Evolutionary conservation across 2,113 vertebrate species (phyloP), one percentile per base, ranked within the genome.

Genomic region (Tragelaphus strepsiceros): DNA sequence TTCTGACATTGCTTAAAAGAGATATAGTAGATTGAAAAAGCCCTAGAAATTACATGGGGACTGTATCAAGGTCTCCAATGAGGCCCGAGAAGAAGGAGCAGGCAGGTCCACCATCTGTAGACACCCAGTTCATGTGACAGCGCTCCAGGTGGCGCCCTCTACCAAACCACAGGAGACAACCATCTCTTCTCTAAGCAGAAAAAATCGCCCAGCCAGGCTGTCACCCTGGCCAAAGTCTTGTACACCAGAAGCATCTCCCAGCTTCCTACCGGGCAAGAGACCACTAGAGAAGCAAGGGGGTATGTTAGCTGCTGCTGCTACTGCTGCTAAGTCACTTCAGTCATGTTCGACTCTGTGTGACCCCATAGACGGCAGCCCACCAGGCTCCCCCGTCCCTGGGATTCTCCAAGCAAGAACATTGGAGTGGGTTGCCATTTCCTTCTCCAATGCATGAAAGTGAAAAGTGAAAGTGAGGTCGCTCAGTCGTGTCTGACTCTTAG

Each of bases 1-100:
- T 97, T 88, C 88, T 91, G 22, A 97, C 24, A 92, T 21, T 88
- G 9, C 53, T 86, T 87, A 83, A 49, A 90, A 94, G 84, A 94
- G 32, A 95, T n/a, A 93, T 2, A 94, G 24, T 35, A 51, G 30
- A 71, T 35, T 0, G 28, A 53, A 67, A 91, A 94, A 56, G 2
- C 71, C 71, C 51, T 90, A 80, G n/a, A 92, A 62, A 46, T 16
- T 22, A 84, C 35, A 8, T 24, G 49, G 35, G 17, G 16, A 90
- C 62, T 83, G 90, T 81, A 49, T 39, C 53, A 58, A 74, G 46
- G 58, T 87, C 51, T 90, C 62, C 53, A n/a, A 28, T 17, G 21
- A 94, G 46, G 39, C 26, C 43, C 6, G 0, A 59, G 32, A 24
- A 83, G n/a, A 80, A 97, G 87, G 83, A 58, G 16, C 46, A 90